Base-by-base conservation (phyloP, 2,113 vertebrate genomes). In the Poeciliopsis retropinna region DNA sequence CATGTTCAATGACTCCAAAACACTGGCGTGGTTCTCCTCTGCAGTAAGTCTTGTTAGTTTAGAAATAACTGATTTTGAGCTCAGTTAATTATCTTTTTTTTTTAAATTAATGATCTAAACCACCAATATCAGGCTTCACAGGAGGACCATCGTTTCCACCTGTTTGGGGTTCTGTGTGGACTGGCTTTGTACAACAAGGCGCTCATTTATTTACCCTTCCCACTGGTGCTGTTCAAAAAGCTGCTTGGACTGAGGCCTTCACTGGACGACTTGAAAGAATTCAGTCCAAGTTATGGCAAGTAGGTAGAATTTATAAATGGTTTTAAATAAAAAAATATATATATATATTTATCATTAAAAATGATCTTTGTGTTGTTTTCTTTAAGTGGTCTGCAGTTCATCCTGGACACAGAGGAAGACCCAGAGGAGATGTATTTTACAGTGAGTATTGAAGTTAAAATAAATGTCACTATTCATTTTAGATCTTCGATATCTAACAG, bases 21-120 rank as follows among this genome's bases (percentile, higher is more conserved):
- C 87, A 9, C 85, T 68, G 65, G 88, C 94, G 44, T 96, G 95
- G 95, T 95, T 96, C 84, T 91, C 95, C n/a, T 75, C 88, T 30
- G 85, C 12, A 47, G 95, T 96, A 72, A 85, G 91, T 73, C 3
- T 67, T 44, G 47, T 54, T 14, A 12, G 13, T 17, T 39, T 17
- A 1, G 3, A 30, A 29, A 37, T 13, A 5, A 4, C 10, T 14
- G 17, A 47, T 17, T 47, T 5, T 47, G 19, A 19, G 44, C 17
- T 47, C 5, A 47, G 44, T 47, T 47, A 47, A 19, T 47, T 17
- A 4, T 17, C 4, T 44, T 15, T 44, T 34, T 34, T 10, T 11
- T 10, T 34, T 34, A 10, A 10, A 41, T 29, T 29, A 60, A 30
- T 69, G 19, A 15, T 60, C 6, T 30, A 1, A 63, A 39, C 32